These are phyloP conservation scores for Raja brachyura DNA, from an alignment of 2,113 vertebrate species.

Conservation along the genomic window DNA sequence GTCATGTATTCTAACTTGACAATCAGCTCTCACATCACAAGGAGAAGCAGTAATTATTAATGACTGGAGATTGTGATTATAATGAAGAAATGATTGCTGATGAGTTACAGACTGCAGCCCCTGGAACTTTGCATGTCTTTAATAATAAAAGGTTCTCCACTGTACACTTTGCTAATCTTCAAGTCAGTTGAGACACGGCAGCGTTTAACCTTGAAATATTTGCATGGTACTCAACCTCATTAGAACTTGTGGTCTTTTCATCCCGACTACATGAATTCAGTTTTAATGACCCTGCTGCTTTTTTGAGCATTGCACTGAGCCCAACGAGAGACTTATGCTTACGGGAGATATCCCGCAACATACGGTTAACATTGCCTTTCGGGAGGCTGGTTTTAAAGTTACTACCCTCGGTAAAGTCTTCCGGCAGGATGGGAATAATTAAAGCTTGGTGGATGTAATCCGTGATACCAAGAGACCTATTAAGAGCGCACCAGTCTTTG, in stretches of 20 bases:
- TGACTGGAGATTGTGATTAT: conserved; percentile 34
- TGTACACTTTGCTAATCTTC: conserved; percentile 32
- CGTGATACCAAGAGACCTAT: not conserved
- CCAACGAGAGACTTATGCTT: not conserved
- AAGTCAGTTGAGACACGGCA: conserved; percentile 17
- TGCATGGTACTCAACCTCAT: conserved; percentile 1
- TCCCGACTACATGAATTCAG: not conserved
- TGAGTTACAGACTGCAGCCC: conserved; percentile 7
- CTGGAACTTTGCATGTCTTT: conserved; percentile 20
- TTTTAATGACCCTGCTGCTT: not conserved
- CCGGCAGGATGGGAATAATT: not conserved
- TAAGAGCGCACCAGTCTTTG: not conserved
- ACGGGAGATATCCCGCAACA: not conserved
- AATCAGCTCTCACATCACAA: conserved; percentile 15
- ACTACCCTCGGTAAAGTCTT: not conserved
- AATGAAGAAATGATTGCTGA: conserved; percentile 36
- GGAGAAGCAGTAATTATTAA: conserved; percentile 23
- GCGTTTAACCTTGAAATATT: conserved; percentile 27
- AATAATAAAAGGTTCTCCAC: conserved; percentile 18
- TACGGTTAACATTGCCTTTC: not conserved
- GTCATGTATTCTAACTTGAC: not conserved
- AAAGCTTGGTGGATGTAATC: not conserved
- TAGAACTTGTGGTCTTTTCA: conserved; percentile 11
- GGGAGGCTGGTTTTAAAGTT: not conserved
- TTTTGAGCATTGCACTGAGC: not conserved